phyloP scores from a whole-genome alignment of 2,113 vertebrate genomes.

The Pseudonaja textilis region DNA sequence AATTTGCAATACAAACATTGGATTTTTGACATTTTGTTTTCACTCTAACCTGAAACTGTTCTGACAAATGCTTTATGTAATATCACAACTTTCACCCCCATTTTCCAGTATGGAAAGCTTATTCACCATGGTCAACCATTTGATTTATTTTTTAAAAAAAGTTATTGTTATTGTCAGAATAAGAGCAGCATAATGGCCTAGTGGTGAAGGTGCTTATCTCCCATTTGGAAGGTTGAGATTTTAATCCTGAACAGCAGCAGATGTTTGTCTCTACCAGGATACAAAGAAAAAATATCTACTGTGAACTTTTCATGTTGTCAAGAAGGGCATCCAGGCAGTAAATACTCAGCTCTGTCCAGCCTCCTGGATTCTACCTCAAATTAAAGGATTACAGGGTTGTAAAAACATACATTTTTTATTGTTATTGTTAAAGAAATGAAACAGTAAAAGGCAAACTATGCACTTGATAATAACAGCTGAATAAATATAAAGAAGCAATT shows the following conservation, averaged over 20 bases:
- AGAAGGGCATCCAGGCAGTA: no score
- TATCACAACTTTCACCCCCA: neutral
- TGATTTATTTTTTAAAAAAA: neutral
- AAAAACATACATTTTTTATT: neutral
- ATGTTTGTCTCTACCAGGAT: no score
- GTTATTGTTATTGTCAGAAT: neutral
- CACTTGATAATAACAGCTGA: neutral
- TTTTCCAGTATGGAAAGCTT: neutral
- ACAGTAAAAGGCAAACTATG: neutral
- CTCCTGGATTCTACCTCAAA: no score
- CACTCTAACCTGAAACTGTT: neutral
- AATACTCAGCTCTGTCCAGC: no score
- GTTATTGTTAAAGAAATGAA: neutral
- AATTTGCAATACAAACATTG: neutral
- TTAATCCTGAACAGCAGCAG: neutral
- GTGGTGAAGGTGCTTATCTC: neutral
- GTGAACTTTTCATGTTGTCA: no score
- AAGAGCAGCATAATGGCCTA: neutral
- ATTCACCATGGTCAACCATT: neutral
- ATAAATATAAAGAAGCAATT: neutral
- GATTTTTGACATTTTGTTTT: neutral
- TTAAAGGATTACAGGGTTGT: no score
- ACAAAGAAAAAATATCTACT: no score
- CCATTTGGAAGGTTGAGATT: neutral
- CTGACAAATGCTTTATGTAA: neutral